These are phyloP conservation scores for Danio jaintianensis DNA, from an alignment of 2,797 vertebrate genomes.

Conservation along the genomic window DNA sequence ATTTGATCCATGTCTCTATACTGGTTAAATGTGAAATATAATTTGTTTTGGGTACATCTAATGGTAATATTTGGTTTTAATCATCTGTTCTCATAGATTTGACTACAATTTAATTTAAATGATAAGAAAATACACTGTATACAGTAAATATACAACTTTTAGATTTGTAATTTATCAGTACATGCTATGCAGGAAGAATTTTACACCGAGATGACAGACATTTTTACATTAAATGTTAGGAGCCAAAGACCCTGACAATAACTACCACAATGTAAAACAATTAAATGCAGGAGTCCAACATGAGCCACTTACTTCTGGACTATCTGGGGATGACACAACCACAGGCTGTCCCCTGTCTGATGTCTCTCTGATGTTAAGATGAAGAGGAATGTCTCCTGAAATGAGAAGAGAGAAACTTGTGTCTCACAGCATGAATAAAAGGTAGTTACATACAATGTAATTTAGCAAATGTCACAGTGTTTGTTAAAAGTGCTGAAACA, in stretches of 20 bases:
- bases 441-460: not conserved
- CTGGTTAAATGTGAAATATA: too few species aligned
- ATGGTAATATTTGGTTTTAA: too few species aligned
- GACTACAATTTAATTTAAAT: not conserved
- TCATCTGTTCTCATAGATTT: too few species aligned
- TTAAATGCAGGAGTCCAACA: not conserved
- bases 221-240: not conserved
- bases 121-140: not conserved
- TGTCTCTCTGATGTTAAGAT: constrained; percentile 90
- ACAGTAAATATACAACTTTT: not conserved
- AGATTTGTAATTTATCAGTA: not conserved
- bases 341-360: constrained; percentile 91
- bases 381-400: constrained; percentile 91
- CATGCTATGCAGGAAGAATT: not conserved
- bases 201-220: too few species aligned
- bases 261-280: not conserved
- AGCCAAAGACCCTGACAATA: not conserved
- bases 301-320: constrained; percentile 81
- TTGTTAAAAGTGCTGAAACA: not conserved
- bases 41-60: too few species aligned
- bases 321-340: constrained; percentile 89
- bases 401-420: not conserved
- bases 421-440: constrained; percentile 17
- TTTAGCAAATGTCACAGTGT: not conserved
- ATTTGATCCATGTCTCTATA: too few species aligned